Evolutionary conservation across 2,888 invertebrate species (phyloP), one percentile per base, ranked within the genome.

Genomic region (Drosophila buzzatii): DNA sequence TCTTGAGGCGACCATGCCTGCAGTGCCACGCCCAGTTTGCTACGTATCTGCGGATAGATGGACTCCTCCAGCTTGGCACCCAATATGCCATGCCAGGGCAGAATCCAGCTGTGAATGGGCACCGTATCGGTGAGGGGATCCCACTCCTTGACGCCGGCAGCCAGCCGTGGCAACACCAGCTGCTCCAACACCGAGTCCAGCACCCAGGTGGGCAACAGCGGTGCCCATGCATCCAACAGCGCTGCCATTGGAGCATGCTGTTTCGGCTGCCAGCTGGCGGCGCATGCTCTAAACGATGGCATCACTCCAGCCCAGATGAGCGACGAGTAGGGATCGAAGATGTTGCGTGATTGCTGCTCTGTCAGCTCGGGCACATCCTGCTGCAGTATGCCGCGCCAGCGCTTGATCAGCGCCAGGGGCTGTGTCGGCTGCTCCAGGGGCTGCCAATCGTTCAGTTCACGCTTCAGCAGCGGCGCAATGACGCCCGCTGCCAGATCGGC

Each of bases 1-100:
- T 99, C 99, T 0, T 97, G 97, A 0, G 99, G 99, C 93, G 98
- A 97, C 99, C 99, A 99, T 61, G 96, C 96, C n/a, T 95, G 95
- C 73, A 99, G 94, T 14, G 99, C 99, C 42, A 95, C 95, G 37
- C 97, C 97, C 57, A 99, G 94, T 91, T 99, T 99, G 59, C 98
- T 96, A 51, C 99, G 95, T 83, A 99, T 98, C 49, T 97, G 95
- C 1, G 98, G 97, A 94, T 98, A 99, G 41, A 98, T 95, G 0
- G 94, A 93, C 0, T 92, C 92, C 65, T 92, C 92, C 91, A 93
- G 88, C 76, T 92, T 93, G 35, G 91, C 93, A 94, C 97, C 96
- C 91, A 99, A 95, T 9, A 97, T 93, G 0, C 96, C 96, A 70
- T 98, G 95, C 99, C 99, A 99, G 0, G 99, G 99, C 92, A 99